A percentile compares a stretch with the other conserved stretches of the same genome.
These are phyloP conservation scores for Hydractinia symbiolongicarpus DNA, from an alignment of 30 jellyfish, hydroid and myxozoan genomes.

Conservation along the genomic window DNA sequence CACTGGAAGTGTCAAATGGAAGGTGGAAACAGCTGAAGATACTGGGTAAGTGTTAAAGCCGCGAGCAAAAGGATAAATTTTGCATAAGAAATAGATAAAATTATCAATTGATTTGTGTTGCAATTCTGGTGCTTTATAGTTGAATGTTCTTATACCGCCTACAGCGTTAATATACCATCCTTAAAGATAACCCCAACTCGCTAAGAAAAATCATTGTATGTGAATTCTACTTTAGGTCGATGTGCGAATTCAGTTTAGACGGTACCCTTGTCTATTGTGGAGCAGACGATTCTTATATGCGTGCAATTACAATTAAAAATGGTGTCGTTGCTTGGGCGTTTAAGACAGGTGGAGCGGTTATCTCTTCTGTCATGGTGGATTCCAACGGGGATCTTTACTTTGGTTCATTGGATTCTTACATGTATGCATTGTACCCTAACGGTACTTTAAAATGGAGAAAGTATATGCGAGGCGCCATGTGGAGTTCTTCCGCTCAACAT, in stretches of 20 bases:
- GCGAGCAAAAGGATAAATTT: no score
- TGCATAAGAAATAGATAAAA: no score
- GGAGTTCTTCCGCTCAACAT: conserved; percentile 64
- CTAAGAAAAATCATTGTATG: no score
- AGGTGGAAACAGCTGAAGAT: conserved; percentile 69
- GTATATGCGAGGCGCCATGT: conserved; percentile 36
- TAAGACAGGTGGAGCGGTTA: conserved; percentile 53
- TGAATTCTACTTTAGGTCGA: conserved; percentile 15
- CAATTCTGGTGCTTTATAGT: no score
- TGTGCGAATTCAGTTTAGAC: conserved; percentile 54
- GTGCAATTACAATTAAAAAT: conserved; percentile 50
- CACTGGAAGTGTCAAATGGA: conserved; percentile 64
- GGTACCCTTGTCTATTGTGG: conserved; percentile 66
- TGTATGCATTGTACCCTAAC: conserved; percentile 59
- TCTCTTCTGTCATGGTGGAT: conserved; percentile 61
- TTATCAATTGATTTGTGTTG: no score
- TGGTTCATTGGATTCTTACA: conserved; percentile 59
- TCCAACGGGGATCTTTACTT: conserved; percentile 54
- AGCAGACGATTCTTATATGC: conserved; percentile 69
- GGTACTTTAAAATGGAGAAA: conserved; percentile 66
- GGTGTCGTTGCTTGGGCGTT: conserved; percentile 64
- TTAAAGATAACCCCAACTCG: no score
- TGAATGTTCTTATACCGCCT: no score
- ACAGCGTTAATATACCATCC: no score
- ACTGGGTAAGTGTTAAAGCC: conserved; percentile 40